Evolutionary conservation across 2,888 invertebrate species (phyloP), one percentile per base, ranked within the genome.

Genomic region (Eremobia ochroleuca): DNA sequence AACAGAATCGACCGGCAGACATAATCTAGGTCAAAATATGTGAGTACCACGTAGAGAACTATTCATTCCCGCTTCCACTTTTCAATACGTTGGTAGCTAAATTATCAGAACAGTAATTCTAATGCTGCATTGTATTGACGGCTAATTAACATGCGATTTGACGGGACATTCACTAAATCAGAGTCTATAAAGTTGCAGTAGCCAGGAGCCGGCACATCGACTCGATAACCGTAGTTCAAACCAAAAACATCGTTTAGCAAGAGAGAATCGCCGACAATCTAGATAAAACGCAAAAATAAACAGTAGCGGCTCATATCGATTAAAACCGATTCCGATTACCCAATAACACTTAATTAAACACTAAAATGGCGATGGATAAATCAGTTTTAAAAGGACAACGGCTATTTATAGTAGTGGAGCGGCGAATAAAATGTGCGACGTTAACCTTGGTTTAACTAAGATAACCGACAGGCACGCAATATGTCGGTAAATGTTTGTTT

Each of bases 271-370:
- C 68, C 76, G 77, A 59, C 55, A 79, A 34, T 43, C 21, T 15
- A 28, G 52, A 76, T 74, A 40, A 77, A 67, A 58, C 15, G 40
- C n/a, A 49, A 52, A 52, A 62, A 73, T 55, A 81, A 72, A 72
- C 67, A 74, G 77, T 52, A 82, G 81, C 85, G n/a, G 13, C 43
- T 52, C 40, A 70, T 49, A 78, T 52, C 73, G 58, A 66, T 73
- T 73, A 49, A 65, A 46, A 55, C 13, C 31, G 34, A 79, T 76
- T 71, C 86, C 58, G 84, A 86, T 86, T 69, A 77, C 34, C 70
- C 79, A 83, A 84, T 73, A 86, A 75, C 70, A 82, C 83, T 79
- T 76, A 86, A 84, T 86, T 85, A 86, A 83, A 76, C 49, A 86
- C 67, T 64, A 69, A 83, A 68, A 85, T 76, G 83, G 83, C 86